These are phyloP conservation scores for Fopius arisanus DNA, from an alignment of 1,140 invertebrate species.

Conservation along the genomic window DNA sequence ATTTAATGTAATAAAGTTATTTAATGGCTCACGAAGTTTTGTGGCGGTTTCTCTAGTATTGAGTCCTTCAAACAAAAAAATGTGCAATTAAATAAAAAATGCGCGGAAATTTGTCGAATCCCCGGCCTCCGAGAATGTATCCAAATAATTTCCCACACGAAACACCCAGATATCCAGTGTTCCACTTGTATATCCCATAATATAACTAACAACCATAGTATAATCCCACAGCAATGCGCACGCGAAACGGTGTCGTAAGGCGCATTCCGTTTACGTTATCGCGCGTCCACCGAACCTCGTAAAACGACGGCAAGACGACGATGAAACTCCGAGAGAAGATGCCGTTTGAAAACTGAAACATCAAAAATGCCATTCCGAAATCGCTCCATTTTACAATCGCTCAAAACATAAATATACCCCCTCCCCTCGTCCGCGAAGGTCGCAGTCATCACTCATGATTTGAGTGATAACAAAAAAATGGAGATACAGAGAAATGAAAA, in stretches of 20 bases:
- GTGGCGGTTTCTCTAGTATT: too few relatives aligned
- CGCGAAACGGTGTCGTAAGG: slow-evolving; percentile 35
- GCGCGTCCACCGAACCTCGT: slow-evolving; percentile 34
- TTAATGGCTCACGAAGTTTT: too few relatives aligned
- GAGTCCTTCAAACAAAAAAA: too few relatives aligned
- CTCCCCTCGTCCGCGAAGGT: background rate
- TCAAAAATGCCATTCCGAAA: background rate
- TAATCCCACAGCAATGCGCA: slow-evolving; percentile 25
- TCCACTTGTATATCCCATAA: slow-evolving; percentile 9
- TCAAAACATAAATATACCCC: too few relatives aligned
- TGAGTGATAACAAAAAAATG: too few relatives aligned
- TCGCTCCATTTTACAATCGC: too few relatives aligned
- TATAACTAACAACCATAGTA: background rate
- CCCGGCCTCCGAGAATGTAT: slow-evolving; percentile 34
- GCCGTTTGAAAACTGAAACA: background rate
- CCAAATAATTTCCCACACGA: slow-evolving; percentile 33
- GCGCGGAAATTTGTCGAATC: too few relatives aligned
- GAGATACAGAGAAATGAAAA: too few relatives aligned
- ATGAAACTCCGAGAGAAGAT: background rate
- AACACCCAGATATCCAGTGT: slow-evolving; percentile 36
- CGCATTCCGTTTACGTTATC: slow-evolving; percentile 47
- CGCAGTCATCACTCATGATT: slow-evolving; percentile 14
- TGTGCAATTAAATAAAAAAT: too few relatives aligned
- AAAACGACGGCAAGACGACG: slow-evolving; percentile 17
- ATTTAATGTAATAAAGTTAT: too few relatives aligned